These are phyloP conservation scores for Indri indri DNA, from an alignment of 2,113 vertebrate species.

Conservation along the genomic window DNA sequence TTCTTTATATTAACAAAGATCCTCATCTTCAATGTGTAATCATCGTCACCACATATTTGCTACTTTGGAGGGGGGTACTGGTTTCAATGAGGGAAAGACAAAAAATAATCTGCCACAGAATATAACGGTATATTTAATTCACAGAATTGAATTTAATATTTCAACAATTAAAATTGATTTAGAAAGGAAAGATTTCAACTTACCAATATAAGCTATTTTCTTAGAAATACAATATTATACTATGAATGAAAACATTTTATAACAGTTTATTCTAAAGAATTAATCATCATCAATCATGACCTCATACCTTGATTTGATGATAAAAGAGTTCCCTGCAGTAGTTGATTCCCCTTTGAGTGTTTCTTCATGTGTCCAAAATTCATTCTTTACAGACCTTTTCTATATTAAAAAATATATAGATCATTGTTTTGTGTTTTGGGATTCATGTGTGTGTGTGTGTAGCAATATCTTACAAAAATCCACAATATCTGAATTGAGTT, in stretches of 20 bases:
- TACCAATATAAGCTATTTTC: not conserved
- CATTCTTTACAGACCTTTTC: slow-evolving; percentile 78
- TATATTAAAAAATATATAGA: slow-evolving; percentile 38
- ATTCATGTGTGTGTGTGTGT: not conserved
- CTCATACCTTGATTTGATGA: slow-evolving; percentile 79
- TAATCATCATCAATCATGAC: not conserved
- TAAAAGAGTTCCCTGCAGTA: slow-evolving; percentile 48
- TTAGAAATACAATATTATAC: not conserved
- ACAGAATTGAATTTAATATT: not conserved
- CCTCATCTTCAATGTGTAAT: not conserved
- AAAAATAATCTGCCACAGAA: slow-evolving; percentile 11
- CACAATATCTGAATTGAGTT: not conserved
- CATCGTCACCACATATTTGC: not conserved
- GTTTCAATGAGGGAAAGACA: not conserved
- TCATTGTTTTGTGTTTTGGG: not conserved
- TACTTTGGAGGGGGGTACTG: not conserved
- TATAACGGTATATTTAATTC: not conserved
- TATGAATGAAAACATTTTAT: not conserved
- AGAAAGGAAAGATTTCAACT: not conserved
- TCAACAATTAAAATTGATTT: not conserved
- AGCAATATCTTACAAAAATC: not conserved
- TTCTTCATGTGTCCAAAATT: slow-evolving; percentile 70
- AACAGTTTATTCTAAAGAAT: not conserved
- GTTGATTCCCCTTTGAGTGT: slow-evolving; percentile 51
- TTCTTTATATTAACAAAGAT: not conserved